Conservation (phyloP, 1,140 invertebrate genomes). For the Daktulosphaira vitifoliae region DNA sequence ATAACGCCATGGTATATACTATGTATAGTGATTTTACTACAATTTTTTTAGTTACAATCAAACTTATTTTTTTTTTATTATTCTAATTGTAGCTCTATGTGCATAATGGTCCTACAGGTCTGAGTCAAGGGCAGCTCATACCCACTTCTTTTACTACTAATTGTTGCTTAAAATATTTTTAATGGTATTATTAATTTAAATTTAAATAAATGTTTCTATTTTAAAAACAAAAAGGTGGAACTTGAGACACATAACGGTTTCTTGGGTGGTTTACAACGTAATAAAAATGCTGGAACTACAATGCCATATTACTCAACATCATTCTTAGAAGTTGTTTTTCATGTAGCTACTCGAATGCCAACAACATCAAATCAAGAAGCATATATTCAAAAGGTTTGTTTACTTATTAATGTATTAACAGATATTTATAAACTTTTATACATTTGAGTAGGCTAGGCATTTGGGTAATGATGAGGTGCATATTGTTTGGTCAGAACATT, state of each 20-base stretch:
- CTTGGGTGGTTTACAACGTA: constrained; percentile 84
- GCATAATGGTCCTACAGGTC: too few relatives aligned
- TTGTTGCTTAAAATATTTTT: too few relatives aligned
- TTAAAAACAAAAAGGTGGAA: constrained; percentile 55
- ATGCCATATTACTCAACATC: constrained; percentile 96
- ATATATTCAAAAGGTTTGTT: constrained; percentile 73
- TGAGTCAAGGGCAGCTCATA: too few relatives aligned
- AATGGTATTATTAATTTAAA: too few relatives aligned
- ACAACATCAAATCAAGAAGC: constrained; percentile 70
- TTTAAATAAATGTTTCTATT: background rate
- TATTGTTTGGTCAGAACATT: constrained; percentile 98
- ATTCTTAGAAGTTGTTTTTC: constrained; percentile 75
- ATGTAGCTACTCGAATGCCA: constrained; percentile 97
- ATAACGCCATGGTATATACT: too few relatives aligned
- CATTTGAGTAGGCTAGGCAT: constrained; percentile 66
- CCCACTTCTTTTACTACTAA: too few relatives aligned
- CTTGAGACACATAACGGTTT: constrained; percentile 93
- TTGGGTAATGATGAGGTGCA: constrained; percentile 98
- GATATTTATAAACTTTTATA: background rate
- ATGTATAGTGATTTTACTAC: too few relatives aligned
- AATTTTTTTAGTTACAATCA: too few relatives aligned
- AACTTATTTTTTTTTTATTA: too few relatives aligned
- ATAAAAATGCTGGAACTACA: constrained; percentile 80
- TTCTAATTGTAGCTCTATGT: too few relatives aligned
- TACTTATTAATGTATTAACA: constrained; percentile 1